Evolutionary conservation across 2,888 invertebrate species (phyloP), one percentile per base, ranked within the genome.

Genomic region (Phania funesta): DNA sequence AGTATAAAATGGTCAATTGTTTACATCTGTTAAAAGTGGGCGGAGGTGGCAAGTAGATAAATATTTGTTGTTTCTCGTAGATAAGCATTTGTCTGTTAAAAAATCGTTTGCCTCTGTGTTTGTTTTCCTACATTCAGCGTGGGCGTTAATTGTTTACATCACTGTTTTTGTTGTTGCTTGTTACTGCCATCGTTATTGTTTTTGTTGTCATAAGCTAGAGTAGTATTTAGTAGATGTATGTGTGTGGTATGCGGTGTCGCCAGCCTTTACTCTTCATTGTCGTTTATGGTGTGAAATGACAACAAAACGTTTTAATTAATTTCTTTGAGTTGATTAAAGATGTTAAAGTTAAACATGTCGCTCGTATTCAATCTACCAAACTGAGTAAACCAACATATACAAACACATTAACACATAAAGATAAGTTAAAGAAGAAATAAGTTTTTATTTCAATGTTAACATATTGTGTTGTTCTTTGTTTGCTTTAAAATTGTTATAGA

Each of bases 301-400:
- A 85, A 85, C 85, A 84, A 84, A 85, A 80, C 84, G 79, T 84
- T 84, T 85, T 85, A 84, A 85, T 84, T 85, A 84, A 83, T 84
- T 83, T 84, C 84, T 80, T 84, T 83, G 83, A 79, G 80, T 84
- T 84, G 80, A 83, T 84, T 84, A 81, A 84, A 84, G 84, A 74
- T 84, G 80, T 77, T 68, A 75, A 81, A 84, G 78, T 80, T 83
- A 80, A 83, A 71, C 75, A 83, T 68, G 56, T 16, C 62, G 48
- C 54, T 56, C 32, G 62, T 32, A 50, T 58, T 64, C 75, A 76
- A 76, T 73, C 62, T 56, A 32, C 7, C 48, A 56, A 50, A 46
- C 18, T 24, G 22, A 13, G 22, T 8, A 48, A 48, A 46, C 44
- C 16, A 13, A 41, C 18, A 38, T 26, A 22, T 58, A 8, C 11